Evolutionary conservation across 2,113 vertebrate species (phyloP).

Genomic region (Pipra filicauda): DNA sequence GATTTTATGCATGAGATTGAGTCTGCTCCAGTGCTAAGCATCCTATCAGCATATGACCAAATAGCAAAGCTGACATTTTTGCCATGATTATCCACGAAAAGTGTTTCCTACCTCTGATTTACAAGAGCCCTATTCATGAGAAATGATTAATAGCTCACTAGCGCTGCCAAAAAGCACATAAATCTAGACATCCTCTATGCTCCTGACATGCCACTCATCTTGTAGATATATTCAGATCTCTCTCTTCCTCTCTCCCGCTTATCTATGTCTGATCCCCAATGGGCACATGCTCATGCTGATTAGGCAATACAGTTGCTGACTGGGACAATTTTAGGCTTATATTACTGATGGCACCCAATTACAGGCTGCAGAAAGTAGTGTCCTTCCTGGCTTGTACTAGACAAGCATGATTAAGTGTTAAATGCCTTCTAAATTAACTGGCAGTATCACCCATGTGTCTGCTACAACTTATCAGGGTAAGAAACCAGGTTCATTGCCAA

Average conservation of each 20-base stretch:
- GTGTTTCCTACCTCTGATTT: slow-evolving; percentile 67
- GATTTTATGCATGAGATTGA: slow-evolving; percentile 20
- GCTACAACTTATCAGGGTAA: slow-evolving; percentile 17
- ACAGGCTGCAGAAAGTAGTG: slow-evolving; percentile 59
- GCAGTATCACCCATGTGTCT: background rate
- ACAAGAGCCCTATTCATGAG: slow-evolving; percentile 59
- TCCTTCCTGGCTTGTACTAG: slow-evolving; percentile 46
- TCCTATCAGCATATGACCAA: slow-evolving; percentile 44
- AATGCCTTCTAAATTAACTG: slow-evolving; percentile 52
- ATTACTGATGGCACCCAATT: slow-evolving; percentile 73
- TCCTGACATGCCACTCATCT: slow-evolving; percentile 69
- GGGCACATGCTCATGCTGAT: slow-evolving; percentile 61
- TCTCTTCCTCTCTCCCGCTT: slow-evolving; percentile 16
- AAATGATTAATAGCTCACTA: slow-evolving; percentile 71
- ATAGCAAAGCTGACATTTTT: slow-evolving; percentile 55
- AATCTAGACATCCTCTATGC: slow-evolving; percentile 68
- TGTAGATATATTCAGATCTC: slow-evolving; percentile 34
- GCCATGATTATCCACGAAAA: slow-evolving; percentile 27
- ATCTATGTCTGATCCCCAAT: slow-evolving; percentile 34
- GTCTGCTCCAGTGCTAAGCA: background rate
- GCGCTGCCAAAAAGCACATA: slow-evolving; percentile 71
- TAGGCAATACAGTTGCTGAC: slow-evolving; percentile 71
- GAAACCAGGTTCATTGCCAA: slow-evolving; percentile 38
- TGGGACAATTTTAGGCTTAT: slow-evolving; percentile 53
- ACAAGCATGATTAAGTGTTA: slow-evolving; percentile 69